These are phyloP conservation scores for Gerris buenoi DNA, from an alignment of 1,140 invertebrate species.

Conservation along the genomic window DNA sequence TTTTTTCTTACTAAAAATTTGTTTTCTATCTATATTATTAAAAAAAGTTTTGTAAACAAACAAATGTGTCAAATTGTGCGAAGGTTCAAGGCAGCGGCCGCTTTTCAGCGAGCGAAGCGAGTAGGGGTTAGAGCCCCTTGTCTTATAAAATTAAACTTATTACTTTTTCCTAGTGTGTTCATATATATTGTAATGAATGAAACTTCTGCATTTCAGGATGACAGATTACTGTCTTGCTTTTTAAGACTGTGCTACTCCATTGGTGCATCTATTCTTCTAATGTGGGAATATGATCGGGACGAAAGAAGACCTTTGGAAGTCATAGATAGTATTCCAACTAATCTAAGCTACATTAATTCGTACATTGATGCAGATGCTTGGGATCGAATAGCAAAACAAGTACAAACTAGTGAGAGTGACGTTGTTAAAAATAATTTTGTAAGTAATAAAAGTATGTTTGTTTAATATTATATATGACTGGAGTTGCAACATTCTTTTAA, in stretches of 20 bases:
- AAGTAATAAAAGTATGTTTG: constrained; percentile 1
- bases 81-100: no score
- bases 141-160: no score
- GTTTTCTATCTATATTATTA: no score
- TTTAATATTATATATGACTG: background rate
- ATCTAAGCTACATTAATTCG: constrained; percentile 13
- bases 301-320: background rate
- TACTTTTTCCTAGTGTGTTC: no score
- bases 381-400: constrained; percentile 4
- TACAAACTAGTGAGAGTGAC: background rate
- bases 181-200: no score
- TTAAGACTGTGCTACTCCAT: constrained; percentile 8
- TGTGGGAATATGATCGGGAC: constrained; percentile 9
- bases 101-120: no score
- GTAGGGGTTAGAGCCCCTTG: no score
- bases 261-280: constrained; percentile 8
- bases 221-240: constrained; percentile 8
- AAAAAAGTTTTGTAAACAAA: no score
- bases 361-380: constrained; percentile 9
- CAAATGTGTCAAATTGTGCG: no score
- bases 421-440: constrained; percentile 6
- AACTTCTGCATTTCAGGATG: constrained; percentile 15
- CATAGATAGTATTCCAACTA: constrained; percentile 9
- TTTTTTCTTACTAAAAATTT: no score
- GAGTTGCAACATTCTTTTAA: no score